phyloP scores from a whole-genome alignment of 2,113 vertebrate species.

The Alouatta palliata region DNA sequence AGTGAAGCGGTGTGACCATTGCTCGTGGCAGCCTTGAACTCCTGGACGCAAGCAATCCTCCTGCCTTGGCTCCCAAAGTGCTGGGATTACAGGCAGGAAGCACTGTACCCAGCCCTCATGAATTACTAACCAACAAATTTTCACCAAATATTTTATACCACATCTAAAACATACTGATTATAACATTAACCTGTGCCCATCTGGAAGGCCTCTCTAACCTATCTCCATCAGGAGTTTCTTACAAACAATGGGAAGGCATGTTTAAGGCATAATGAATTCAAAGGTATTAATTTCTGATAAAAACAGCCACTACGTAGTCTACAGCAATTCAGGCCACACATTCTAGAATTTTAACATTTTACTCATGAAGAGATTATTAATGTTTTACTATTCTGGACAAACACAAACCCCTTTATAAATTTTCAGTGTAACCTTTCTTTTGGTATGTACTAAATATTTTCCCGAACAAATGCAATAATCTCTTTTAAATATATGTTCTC shows the following conservation, averaged over 20 bases:
- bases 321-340: neutral
- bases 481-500: neutral
- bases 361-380: neutral
- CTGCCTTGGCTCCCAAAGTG: neutral
- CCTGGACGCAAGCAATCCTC: neutral
- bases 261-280: neutral
- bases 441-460: neutral
- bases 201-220: neutral
- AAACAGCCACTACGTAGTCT: neutral
- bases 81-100: neutral
- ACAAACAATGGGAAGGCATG: neutral
- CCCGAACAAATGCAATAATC: neutral
- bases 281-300: neutral
- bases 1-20: neutral
- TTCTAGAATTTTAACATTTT: conserved; percentile 33
- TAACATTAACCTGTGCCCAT: neutral
- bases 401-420: neutral
- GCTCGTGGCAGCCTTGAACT: neutral
- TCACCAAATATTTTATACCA: neutral
- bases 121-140: neutral
- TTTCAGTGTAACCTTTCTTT: neutral
- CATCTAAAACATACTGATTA: neutral
- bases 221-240: neutral
- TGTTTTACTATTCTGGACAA: neutral
- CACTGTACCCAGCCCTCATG: neutral